Evolutionary conservation across 2,888 invertebrate species (phyloP).

Genomic region (Priocnemis perturbator): DNA sequence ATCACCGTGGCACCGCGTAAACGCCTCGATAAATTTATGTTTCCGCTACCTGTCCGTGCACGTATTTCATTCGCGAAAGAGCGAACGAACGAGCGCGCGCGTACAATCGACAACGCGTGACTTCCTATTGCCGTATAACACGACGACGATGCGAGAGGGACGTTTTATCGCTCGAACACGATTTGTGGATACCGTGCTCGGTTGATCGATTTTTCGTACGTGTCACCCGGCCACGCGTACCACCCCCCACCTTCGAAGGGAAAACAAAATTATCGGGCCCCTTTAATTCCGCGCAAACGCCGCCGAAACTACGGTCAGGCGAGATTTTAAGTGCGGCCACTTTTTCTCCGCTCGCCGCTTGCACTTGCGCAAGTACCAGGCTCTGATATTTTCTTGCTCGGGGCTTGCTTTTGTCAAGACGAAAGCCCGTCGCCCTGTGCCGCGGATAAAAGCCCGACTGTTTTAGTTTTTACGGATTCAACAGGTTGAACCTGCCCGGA

Average conservation of each 20-base stretch:
- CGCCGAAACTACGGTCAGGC: neutral
- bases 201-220: neutral
- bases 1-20: slow-evolving; percentile 48
- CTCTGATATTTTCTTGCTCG: too few relatives aligned
- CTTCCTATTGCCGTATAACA: slow-evolving; percentile 54
- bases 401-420: too few relatives aligned
- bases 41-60: slow-evolving; percentile 48
- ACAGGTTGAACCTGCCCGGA: slow-evolving; percentile 20
- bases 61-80: slow-evolving; percentile 33
- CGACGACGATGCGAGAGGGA: slow-evolving; percentile 25
- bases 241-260: neutral
- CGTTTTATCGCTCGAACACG: slow-evolving; percentile 57
- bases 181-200: slow-evolving; percentile 2
- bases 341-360: neutral
- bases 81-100: slow-evolving; percentile 18
- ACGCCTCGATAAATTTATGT: slow-evolving; percentile 59
- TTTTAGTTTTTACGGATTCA: slow-evolving; percentile 11
- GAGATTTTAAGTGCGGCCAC: neutral
- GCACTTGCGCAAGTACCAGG: too few relatives aligned
- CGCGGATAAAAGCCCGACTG: neutral
- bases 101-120: slow-evolving; percentile 51
- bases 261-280: too few relatives aligned
- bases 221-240: neutral
- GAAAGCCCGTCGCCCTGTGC: too few relatives aligned
- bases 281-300: too few relatives aligned